These are phyloP conservation scores for Spinus olivaceus DNA, from an alignment of 2,797 vertebrate species.

Conservation along the genomic window DNA sequence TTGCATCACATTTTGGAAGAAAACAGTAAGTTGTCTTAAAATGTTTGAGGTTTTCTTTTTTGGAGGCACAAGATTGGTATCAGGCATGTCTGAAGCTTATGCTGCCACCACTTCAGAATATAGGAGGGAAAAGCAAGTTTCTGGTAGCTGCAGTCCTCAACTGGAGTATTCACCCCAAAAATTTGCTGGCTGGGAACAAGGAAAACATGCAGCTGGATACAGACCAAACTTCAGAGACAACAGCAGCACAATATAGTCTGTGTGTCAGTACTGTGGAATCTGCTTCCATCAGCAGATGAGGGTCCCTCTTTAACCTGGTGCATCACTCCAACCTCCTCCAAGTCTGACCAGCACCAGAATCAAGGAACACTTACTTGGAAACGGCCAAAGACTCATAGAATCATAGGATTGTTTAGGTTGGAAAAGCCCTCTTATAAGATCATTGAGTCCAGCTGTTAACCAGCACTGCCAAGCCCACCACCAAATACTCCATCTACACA, in stretches of 20 bases:
- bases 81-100: neutral
- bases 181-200: neutral
- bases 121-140: neutral
- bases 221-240: neutral
- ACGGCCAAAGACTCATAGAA: neutral
- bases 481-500: neutral
- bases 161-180: neutral
- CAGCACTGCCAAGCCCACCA: neutral
- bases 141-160: neutral
- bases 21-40: neutral
- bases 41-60: neutral
- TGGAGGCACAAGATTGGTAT: neutral
- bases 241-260: neutral
- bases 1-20: neutral
- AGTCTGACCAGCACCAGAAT: neutral
- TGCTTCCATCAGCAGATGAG: neutral
- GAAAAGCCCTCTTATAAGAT: neutral
- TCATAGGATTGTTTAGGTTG: neutral
- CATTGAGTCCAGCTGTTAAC: accelerated
- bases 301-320: neutral
- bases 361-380: neutral
- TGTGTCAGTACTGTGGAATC: neutral
- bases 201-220: neutral
- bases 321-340: accelerated
- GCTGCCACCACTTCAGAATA: neutral